These are phyloP conservation scores for Paramuricea clavata DNA, from an alignment of 92 coral and sea anemone species.

Conservation along the genomic window DNA sequence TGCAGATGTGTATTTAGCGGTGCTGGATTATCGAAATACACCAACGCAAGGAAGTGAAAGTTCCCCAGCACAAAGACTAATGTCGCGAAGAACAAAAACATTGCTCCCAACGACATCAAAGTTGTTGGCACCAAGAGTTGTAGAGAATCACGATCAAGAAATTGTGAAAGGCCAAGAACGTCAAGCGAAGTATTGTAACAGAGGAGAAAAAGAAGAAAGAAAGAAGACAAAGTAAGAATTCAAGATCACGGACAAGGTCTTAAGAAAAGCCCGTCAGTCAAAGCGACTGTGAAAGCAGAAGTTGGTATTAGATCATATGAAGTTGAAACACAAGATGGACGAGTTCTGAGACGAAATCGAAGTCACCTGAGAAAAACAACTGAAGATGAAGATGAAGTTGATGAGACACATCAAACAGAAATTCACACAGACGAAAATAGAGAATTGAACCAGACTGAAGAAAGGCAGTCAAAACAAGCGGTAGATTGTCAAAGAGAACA, in stretches of 20 bases:
- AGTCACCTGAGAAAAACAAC: constrained; percentile 30
- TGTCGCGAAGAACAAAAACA: not conserved
- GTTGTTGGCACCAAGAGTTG: not conserved
- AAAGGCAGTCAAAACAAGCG: not conserved
- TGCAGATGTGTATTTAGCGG: not conserved
- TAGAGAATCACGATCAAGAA: not conserved
- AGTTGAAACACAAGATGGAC: constrained; percentile 17
- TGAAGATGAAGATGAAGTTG: constrained; percentile 3
- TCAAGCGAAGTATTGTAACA: not conserved
- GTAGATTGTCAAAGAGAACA: not conserved
- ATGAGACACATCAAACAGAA: constrained; percentile 12
- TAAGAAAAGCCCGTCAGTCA: not conserved
- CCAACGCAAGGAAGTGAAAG: not conserved
- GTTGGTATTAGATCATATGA: constrained; percentile 37
- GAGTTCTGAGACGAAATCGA: not conserved
- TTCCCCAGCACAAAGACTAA: not conserved
- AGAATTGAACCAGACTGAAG: not conserved
- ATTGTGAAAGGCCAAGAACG: not conserved
- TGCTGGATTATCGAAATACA: constrained; percentile 1
- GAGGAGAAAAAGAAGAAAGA: not conserved
- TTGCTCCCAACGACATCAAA: constrained; percentile 3
- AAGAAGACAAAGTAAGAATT: not conserved
- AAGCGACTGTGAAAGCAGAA: constrained; percentile 26
- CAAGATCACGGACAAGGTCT: not conserved
- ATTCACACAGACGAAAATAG: not conserved